Evolutionary conservation across 1,140 invertebrate species (phyloP).

Genomic region (Ephestia elutella): DNA sequence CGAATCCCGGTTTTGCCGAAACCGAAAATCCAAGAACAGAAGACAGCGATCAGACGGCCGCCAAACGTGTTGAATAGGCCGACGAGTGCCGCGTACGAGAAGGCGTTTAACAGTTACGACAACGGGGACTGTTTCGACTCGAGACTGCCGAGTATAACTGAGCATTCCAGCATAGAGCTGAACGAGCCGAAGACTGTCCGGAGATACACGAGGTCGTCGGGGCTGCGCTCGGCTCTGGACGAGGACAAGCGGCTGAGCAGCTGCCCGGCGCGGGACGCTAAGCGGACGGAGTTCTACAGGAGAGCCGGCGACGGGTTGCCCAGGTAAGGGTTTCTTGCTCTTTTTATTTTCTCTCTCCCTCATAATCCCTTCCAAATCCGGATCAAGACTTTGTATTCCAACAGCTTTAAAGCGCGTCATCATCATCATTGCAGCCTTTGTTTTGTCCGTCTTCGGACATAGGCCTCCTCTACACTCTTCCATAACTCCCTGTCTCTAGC

Average conservation of each 20-base stretch:
- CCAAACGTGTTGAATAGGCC: constrained; percentile 24
- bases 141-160: constrained; percentile 50
- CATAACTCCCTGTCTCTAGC: too few relatives aligned
- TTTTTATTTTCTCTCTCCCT: too few relatives aligned
- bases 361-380: too few relatives aligned
- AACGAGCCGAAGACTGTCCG: constrained; percentile 23
- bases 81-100: constrained; percentile 20
- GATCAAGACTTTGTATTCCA: too few relatives aligned
- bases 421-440: too few relatives aligned
- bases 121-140: constrained; percentile 46
- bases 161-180: constrained; percentile 48
- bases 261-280: constrained; percentile 37
- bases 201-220: constrained; percentile 14
- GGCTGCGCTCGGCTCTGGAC: constrained; percentile 30
- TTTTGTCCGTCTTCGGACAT: too few relatives aligned
- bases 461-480: too few relatives aligned
- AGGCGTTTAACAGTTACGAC: constrained; percentile 45
- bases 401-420: too few relatives aligned
- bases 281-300: constrained; percentile 39
- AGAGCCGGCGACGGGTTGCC: constrained; percentile 47
- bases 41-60: constrained; percentile 8
- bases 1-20: constrained; percentile 1
- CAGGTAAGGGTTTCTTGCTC: constrained; percentile 32
- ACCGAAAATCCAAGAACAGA: constrained; percentile 12
- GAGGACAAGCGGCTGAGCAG: constrained; percentile 35